Evolutionary conservation across 64 coral and sea anemone species (phyloP), one percentile per base, ranked within the genome.

Genomic region (Platygyra sinensis): DNA sequence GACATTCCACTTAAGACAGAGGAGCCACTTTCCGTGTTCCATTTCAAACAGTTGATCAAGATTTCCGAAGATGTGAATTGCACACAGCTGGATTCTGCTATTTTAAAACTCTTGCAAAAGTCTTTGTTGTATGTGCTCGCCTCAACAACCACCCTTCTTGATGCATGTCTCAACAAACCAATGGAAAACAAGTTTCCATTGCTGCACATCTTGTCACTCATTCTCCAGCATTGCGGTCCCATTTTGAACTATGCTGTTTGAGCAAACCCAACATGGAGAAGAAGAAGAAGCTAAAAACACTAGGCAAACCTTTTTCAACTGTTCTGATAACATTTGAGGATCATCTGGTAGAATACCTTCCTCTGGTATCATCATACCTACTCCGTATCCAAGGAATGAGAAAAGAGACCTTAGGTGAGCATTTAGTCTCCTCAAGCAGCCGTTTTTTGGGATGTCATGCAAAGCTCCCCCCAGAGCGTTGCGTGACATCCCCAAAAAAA

Each of bases 181-280:
- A 91, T 78, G 18, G 31, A 91, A 64, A 67, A 12, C 17, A 80
- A 75, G 36, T 85, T 84, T 19, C 89, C 20, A 60, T 91, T 17
- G 89, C 80, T 24, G 38, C 24, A 17, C 32, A 76, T n/a, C 62
- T 91, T 50, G 73, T 91, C 8, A 10, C 19, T 10, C 33, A 60
- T 52, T 83, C 52, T 74, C 67, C 80, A 25, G 24, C 39, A 0
- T 29, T 91, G 18, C 27, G 89, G 42, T 74, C 29, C 15, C 89
- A 91, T 73, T 91, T 91, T 91, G 89, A 91, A 62, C 30, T 12
- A n/a, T 67, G 89, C 8, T 91, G 89, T 32, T 74, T 74, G 72
- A 18, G 6, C 63, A 52, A 1, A 83, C 15, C 38, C 18, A 78
- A 67, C 9, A 50, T 38, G 31, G 54, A 10, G 79, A 25, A 36